These are phyloP conservation scores for Synanthedon formicaeformis DNA, from an alignment of 2,888 invertebrate species.

Conservation along the genomic window DNA sequence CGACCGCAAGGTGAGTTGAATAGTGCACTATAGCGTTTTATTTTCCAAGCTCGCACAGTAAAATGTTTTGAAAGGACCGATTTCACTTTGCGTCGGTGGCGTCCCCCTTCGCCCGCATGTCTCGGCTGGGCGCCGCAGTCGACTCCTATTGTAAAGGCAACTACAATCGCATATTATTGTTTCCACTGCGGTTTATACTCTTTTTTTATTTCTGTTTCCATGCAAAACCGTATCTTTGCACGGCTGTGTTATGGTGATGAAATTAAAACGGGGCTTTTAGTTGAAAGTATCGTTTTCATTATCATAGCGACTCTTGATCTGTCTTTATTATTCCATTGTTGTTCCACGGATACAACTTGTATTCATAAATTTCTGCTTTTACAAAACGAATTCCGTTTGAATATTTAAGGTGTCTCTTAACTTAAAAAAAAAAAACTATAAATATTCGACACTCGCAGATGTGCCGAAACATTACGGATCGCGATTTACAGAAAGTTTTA, in stretches of 20 bases:
- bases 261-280: slow-evolving; percentile 56
- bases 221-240: slow-evolving; percentile 55
- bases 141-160: slow-evolving; percentile 53
- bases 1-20: slow-evolving; percentile 29
- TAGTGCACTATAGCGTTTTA: slow-evolving; percentile 44
- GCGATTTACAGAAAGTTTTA: too few species aligned
- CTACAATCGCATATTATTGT: slow-evolving; percentile 67
- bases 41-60: slow-evolving; percentile 49
- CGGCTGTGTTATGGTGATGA: slow-evolving; percentile 56
- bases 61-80: slow-evolving; percentile 69
- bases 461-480: too few species aligned
- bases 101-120: slow-evolving; percentile 36
- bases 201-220: slow-evolving; percentile 53
- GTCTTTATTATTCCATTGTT: slow-evolving; percentile 1
- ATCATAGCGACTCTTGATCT: background rate
- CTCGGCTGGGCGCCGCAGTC: slow-evolving; percentile 20
- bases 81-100: slow-evolving; percentile 52
- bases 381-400: too few species aligned
- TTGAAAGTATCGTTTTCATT: slow-evolving; percentile 12
- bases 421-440: too few species aligned
- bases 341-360: too few species aligned
- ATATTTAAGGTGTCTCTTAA: too few species aligned
- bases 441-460: too few species aligned
- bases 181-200: slow-evolving; percentile 48
- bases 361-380: too few species aligned